Evolutionary conservation across 2,113 vertebrate species (phyloP), one percentile per base, ranked within the genome.

Genomic region (Suncus etruscus): DNA sequence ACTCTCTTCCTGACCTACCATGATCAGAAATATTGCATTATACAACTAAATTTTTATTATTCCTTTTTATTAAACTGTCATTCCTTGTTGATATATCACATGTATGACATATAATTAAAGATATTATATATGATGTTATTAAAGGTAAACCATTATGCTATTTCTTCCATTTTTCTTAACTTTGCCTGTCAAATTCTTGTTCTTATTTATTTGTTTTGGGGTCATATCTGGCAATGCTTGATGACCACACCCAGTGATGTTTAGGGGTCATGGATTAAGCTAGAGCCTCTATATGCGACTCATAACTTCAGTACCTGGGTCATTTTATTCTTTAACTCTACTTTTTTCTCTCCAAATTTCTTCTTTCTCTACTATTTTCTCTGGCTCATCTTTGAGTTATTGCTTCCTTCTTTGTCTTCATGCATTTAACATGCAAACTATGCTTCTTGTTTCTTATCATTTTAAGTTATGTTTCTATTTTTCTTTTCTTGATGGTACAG

Each of bases 401-500:
- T 15, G n/a, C 66, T 75, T 31, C 9, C 20, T 79, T 85, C 6
- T 20, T 1, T 47, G 32, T 79, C 29, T 74, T 58, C 47, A 32
- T 16, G 63, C 9, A 48, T 80, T 75, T 75, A 51, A 6, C 84
- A 72, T 70, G 68, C 1, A 3, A 70, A 32, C 20, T 70, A 18
- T 20, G 31, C 50, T 39, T 81, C 81, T 39, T 69, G 7, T 92
- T 22, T 29, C 83, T 75, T 48, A 5, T 68, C 61, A 83, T 88
- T 73, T 87, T 61, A 61, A 22, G 58, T 22, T 61, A 61, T 61
- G 1, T 63, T 90, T 94, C 25, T 92, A 3, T 54, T 87, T 51
- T 45, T 90, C 12, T 81, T 39, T 91, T 47, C 72, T 92, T 75
- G n/a, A 73, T 25, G 79, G 74, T 25, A 85, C 8, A 89, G 6